Percentiles rank a stretch among this genome's conserved stretches.
Evolutionary conservation across 2,797 vertebrate genomes (phyloP).

Genomic region (Falco rusticolus): DNA sequence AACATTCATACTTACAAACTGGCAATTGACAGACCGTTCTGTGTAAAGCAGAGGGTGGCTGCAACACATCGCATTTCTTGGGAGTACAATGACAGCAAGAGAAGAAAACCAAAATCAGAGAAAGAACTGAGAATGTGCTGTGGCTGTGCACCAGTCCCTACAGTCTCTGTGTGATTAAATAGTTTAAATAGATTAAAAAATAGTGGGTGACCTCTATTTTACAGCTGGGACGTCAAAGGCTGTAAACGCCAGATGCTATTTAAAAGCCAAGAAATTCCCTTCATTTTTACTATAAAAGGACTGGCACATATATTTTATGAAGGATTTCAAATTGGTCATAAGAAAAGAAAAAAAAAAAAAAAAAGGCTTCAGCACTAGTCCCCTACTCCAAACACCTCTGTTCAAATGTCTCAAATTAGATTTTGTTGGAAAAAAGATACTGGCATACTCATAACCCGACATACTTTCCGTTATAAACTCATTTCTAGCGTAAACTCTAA

Average conservation of each 20-base stretch:
- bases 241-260: not conserved
- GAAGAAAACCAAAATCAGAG: not conserved
- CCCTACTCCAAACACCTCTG: not conserved
- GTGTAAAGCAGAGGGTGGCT: not conserved
- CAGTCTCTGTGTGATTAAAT: not conserved
- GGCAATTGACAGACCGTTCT: not conserved
- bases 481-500: conserved; percentile 52
- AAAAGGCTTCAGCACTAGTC: not conserved
- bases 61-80: not conserved
- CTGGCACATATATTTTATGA: not conserved
- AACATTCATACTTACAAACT: not conserved
- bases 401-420: conserved; percentile 48
- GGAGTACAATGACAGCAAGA: not conserved
- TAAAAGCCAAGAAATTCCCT: not conserved
- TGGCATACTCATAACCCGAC: not conserved
- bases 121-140: not conserved
- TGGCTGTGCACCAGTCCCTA: not conserved
- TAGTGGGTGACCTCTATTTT: not conserved
- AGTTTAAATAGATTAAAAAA: too few species aligned
- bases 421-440: conserved; percentile 35
- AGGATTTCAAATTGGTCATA: not conserved
- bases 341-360: not conserved
- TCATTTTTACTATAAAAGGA: conserved; percentile 40
- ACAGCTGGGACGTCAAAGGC: not conserved
- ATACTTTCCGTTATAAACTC: conserved; percentile 48